Evolutionary conservation across 2,797 vertebrate genomes (phyloP).

Genomic region (Scomberomorus guttatus): DNA sequence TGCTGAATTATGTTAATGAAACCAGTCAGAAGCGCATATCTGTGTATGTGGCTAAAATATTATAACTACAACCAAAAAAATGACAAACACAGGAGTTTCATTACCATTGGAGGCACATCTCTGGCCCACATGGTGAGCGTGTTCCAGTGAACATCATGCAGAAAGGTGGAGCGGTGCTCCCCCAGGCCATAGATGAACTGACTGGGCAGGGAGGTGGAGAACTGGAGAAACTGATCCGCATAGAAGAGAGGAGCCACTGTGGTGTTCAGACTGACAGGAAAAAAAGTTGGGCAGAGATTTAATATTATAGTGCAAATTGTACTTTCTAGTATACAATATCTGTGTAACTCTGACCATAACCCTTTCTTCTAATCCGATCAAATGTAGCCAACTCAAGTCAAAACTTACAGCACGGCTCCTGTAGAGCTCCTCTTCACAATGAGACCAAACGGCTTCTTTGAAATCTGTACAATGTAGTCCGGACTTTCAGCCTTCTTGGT

Average conservation of each 20-base stretch:
- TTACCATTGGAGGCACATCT: conserved; percentile 82
- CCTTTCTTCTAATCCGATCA: not conserved
- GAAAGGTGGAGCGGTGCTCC: conserved; percentile 88
- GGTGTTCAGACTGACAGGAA: conserved; percentile 86
- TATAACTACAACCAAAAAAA: not conserved
- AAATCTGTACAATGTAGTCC: conserved; percentile 85
- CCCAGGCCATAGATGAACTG: conserved; percentile 90
- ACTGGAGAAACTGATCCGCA: conserved; percentile 92
- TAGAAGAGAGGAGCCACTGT: conserved; percentile 91
- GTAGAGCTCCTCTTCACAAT: conserved; percentile 82
- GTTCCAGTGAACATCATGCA: conserved; percentile 91
- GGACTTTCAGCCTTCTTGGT: conserved; percentile 81
- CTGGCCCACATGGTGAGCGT: conserved; percentile 93
- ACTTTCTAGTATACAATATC: not conserved
- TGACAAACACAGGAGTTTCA: too few relatives aligned
- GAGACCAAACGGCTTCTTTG: conserved; percentile 85
- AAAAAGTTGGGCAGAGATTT: not conserved
- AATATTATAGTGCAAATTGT: not conserved
- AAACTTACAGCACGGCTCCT: conserved; percentile 81
- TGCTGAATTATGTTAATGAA: not conserved
- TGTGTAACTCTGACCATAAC: not conserved
- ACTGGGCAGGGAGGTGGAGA: conserved; percentile 86
- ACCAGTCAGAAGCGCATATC: too few relatives aligned
- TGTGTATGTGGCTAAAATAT: not conserved
- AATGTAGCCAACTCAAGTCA: not conserved